These are phyloP conservation scores for Baryphthengus martii DNA, from an alignment of 2,113 vertebrate genomes.

Conservation along the genomic window DNA sequence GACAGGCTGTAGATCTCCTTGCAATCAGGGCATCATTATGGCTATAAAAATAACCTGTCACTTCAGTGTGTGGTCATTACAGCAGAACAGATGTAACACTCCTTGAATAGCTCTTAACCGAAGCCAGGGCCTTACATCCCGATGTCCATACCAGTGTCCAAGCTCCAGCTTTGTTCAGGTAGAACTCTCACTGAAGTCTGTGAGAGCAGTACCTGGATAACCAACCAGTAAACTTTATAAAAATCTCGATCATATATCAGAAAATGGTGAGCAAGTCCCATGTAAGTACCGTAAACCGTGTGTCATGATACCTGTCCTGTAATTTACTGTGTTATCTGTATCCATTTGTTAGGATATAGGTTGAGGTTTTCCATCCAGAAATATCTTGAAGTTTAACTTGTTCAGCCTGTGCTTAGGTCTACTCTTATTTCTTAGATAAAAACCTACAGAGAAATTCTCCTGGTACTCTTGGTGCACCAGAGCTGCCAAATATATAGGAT, in stretches of 20 bases:
- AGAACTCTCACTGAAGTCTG: not conserved
- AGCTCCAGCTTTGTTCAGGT: slow-evolving; percentile 33
- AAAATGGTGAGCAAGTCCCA: slow-evolving; percentile 22
- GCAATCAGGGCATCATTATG: not conserved
- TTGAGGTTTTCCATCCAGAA: not conserved
- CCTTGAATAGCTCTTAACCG: not conserved
- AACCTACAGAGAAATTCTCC: not conserved
- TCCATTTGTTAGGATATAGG: not conserved
- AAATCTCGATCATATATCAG: not conserved
- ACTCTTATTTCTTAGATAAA: not conserved
- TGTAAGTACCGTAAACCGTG: slow-evolving; percentile 4
- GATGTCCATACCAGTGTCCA: not conserved
- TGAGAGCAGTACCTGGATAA: not conserved
- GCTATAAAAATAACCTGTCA: not conserved
- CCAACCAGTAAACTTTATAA: not conserved
- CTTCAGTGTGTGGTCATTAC: slow-evolving; percentile 3
- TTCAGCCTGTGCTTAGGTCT: not conserved
- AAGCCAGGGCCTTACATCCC: not conserved
- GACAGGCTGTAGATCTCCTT: not conserved
- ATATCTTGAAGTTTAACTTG: not conserved
- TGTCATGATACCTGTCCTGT: slow-evolving; percentile 26
- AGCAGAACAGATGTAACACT: not conserved
- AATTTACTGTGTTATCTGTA: slow-evolving; percentile 5
- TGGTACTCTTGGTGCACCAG: not conserved
- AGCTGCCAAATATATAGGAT: not conserved